Conservation (phyloP, 2,113 vertebrate genomes). For the Phaethon lepturus region DNA sequence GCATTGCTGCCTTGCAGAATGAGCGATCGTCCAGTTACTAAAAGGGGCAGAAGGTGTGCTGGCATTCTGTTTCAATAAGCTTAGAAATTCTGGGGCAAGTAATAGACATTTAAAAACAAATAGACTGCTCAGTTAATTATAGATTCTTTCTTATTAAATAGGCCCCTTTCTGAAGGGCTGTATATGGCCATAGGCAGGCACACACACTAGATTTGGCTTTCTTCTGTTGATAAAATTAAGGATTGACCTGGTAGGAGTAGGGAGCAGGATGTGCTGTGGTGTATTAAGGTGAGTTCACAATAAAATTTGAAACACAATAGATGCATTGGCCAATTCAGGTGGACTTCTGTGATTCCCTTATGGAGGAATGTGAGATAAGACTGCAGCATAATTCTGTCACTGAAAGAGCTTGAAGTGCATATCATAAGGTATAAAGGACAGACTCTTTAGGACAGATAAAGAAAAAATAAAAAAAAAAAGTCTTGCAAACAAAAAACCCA, state of each 20-base stretch:
- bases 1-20: neutral
- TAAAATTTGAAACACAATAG: neutral
- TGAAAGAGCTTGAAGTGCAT: neutral
- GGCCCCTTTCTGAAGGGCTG: neutral
- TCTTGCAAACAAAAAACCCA: neutral
- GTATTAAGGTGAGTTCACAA: neutral
- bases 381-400: neutral
- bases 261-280: neutral
- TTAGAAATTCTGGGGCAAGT: neutral
- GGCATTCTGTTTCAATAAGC: neutral
- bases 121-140: neutral
- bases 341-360: neutral
- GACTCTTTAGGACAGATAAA: neutral
- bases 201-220: neutral
- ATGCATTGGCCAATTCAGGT: neutral
- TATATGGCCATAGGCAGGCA: neutral
- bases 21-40: neutral
- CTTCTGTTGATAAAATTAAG: neutral
- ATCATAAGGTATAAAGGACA: neutral
- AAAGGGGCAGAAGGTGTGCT: neutral
- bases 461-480: neutral
- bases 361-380: neutral
- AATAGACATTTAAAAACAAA: neutral
- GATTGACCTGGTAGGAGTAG: neutral
- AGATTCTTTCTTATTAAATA: neutral